Percentiles rank a stretch among this genome's conserved stretches.
Evolutionary conservation across 2,113 vertebrate species (phyloP).

Genomic region (Corynorhinus townsendii): DNA sequence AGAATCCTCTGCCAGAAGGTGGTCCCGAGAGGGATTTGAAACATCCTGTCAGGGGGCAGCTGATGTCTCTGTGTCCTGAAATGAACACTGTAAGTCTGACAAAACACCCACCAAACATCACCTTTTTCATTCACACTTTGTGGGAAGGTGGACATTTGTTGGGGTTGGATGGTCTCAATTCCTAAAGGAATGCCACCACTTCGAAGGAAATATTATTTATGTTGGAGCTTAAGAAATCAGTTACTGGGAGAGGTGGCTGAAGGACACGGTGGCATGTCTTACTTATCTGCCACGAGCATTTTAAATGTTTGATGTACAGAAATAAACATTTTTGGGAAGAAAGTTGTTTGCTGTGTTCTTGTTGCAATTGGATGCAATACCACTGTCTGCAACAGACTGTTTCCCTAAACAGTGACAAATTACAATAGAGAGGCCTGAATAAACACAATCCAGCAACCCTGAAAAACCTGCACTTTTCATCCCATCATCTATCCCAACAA

Average conservation of each 20-base stretch:
- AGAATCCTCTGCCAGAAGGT: not conserved
- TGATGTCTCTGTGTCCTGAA: not conserved
- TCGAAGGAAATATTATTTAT: slow-evolving; percentile 28
- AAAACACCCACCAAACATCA: not conserved
- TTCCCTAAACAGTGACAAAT: not conserved
- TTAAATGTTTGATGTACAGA: not conserved
- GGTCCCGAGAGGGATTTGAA: not conserved
- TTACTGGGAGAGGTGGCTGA: not conserved
- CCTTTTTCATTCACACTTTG: not conserved
- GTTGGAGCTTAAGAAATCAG: not conserved
- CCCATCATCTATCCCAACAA: not conserved
- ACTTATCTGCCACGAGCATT: not conserved
- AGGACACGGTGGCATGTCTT: not conserved
- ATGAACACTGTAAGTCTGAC: not conserved
- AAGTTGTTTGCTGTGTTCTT: not conserved
- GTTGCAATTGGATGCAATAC: not conserved
- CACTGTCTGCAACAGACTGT: not conserved
- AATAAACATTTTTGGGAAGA: slow-evolving; percentile 2
- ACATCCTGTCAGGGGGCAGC: not conserved
- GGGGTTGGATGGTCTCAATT: not conserved
- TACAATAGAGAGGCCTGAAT: not conserved
- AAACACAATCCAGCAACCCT: not conserved
- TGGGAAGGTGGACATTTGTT: not conserved
- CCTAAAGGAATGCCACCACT: slow-evolving; percentile 2
- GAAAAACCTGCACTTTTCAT: not conserved